These are phyloP conservation scores for Podabrus alpinus DNA, from an alignment of 2,888 invertebrate genomes.

Conservation along the genomic window DNA sequence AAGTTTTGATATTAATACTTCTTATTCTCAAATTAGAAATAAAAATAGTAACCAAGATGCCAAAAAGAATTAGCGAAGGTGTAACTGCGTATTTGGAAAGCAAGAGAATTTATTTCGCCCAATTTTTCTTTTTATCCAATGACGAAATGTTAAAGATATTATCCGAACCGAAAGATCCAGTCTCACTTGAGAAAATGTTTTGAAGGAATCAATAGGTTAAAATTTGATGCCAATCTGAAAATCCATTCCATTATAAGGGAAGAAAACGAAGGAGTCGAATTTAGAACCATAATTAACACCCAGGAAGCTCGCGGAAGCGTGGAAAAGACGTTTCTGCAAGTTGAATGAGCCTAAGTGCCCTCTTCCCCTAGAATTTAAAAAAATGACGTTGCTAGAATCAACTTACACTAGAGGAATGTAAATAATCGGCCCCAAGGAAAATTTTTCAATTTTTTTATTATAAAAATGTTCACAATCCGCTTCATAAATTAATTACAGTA, in stretches of 20 bases:
- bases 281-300: constrained; percentile 67
- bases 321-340: constrained; percentile 84
- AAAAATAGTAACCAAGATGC: constrained; percentile 64
- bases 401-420: too few relatives aligned
- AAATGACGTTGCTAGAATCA: too few relatives aligned
- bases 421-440: too few relatives aligned
- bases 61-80: constrained; percentile 83
- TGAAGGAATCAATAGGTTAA: constrained; percentile 78
- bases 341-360: too few relatives aligned
- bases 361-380: too few relatives aligned
- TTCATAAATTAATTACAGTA: too few relatives aligned
- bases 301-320: constrained; percentile 79
- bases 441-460: too few relatives aligned
- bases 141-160: constrained; percentile 89
- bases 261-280: constrained; percentile 72
- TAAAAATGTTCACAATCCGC: too few relatives aligned
- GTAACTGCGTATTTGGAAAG: constrained; percentile 82
- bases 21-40: too few relatives aligned
- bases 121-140: constrained; percentile 90
- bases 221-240: constrained; percentile 72
- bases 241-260: constrained; percentile 79
- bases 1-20: too few relatives aligned
- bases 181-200: constrained; percentile 88
- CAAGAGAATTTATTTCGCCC: constrained; percentile 80
- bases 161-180: constrained; percentile 88